Conservation (phyloP, 2,797 vertebrate genomes). For the Crenuchus spilurus region DNA sequence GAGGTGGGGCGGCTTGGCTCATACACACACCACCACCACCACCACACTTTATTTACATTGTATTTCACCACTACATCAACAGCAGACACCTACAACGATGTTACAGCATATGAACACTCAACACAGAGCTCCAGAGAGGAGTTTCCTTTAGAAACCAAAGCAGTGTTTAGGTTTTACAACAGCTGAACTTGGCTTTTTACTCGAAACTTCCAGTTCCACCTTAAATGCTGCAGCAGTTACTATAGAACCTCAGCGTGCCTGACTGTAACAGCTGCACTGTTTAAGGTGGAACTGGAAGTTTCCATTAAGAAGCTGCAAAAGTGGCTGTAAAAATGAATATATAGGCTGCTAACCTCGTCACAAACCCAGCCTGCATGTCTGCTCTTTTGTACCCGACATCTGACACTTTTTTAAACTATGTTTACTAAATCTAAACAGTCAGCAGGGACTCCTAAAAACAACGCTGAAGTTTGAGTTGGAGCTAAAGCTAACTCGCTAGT, state of each 20-base stretch:
- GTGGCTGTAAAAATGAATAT: no score
- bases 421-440: neutral
- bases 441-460: neutral
- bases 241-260: no score
- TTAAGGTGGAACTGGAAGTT: no score
- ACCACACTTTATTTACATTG: no score
- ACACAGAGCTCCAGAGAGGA: neutral
- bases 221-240: no score
- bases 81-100: neutral
- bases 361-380: neutral
- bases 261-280: no score
- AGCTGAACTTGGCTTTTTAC: no score
- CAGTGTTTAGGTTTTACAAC: neutral
- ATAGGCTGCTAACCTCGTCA: neutral
- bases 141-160: no score
- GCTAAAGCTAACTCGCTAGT: neutral
- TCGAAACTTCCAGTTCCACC: no score
- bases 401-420: no score
- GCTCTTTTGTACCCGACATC: neutral
- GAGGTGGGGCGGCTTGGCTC: conserved; percentile 83
- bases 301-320: neutral
- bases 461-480: neutral
- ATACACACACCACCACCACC: neutral
- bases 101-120: neutral
- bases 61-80: no score